Conservation (phyloP, 2,797 vertebrate species). For the Karalla daura region DNA sequence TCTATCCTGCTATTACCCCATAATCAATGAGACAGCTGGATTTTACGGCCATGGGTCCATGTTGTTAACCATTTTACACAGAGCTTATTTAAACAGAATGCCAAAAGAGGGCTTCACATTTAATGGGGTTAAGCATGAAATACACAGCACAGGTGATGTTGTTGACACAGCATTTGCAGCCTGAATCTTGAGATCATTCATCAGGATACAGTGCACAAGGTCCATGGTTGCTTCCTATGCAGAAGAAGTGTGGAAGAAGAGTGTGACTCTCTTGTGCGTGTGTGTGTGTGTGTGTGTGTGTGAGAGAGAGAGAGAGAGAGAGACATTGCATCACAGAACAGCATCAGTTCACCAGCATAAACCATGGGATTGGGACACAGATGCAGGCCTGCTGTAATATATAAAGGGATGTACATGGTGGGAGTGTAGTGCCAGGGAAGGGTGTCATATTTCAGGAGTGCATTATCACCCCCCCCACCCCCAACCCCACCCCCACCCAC, state of each 20-base stretch:
- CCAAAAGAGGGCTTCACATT: slow-evolving; percentile 32
- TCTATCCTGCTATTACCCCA: slow-evolving; percentile 72
- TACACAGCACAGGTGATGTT: slow-evolving; percentile 53
- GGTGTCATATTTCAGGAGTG: slow-evolving; percentile 85
- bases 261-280: no score
- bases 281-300: no score
- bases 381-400: not conserved
- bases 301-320: no score
- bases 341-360: not conserved
- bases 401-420: slow-evolving; percentile 27
- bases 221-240: slow-evolving; percentile 21
- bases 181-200: slow-evolving; percentile 41
- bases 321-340: not conserved
- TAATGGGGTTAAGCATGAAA: slow-evolving; percentile 67
- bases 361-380: not conserved
- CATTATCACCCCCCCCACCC: slow-evolving; percentile 75
- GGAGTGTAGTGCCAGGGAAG: slow-evolving; percentile 45
- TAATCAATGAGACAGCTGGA: slow-evolving; percentile 77
- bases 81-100: slow-evolving; percentile 76
- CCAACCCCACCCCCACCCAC: no score
- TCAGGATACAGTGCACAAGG: slow-evolving; percentile 12
- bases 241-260: slow-evolving; percentile 4
- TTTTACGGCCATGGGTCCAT: slow-evolving; percentile 66
- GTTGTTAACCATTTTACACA: slow-evolving; percentile 80
- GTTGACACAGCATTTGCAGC: slow-evolving; percentile 53